These are phyloP conservation scores for Mayetiola destructor DNA, from an alignment of 2,888 invertebrate species.

Conservation along the genomic window DNA sequence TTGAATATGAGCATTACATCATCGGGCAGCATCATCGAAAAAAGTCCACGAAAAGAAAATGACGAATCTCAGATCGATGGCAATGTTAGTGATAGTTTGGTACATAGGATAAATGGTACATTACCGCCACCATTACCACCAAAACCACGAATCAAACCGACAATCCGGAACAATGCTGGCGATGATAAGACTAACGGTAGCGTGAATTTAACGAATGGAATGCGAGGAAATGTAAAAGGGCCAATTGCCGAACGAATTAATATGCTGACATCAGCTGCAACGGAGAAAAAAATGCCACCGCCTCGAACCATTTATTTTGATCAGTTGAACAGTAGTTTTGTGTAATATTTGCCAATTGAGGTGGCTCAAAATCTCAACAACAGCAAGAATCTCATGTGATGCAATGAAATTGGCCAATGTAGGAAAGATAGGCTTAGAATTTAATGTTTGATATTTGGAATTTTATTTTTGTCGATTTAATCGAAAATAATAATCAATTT, in stretches of 20 bases:
- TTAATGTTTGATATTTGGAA: neutral
- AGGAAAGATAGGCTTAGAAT: neutral
- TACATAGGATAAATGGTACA: slow-evolving; percentile 26
- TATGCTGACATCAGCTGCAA: neutral
- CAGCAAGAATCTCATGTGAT: neutral
- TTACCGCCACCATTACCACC: slow-evolving; percentile 57
- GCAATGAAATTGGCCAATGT: neutral
- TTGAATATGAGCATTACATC: too few species aligned
- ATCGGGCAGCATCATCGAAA: neutral
- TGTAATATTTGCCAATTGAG: slow-evolving; percentile 28
- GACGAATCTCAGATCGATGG: neutral
- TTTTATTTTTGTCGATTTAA: neutral
- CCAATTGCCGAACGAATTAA: slow-evolving; percentile 9
- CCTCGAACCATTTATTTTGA: slow-evolving; percentile 41
- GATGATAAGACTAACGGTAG: neutral
- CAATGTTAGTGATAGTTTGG: neutral
- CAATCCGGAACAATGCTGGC: slow-evolving; percentile 42
- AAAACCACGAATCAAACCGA: slow-evolving; percentile 55
- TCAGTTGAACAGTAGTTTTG: slow-evolving; percentile 50
- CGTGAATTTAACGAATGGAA: neutral
- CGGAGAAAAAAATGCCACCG: neutral
- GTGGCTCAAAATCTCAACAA: neutral
- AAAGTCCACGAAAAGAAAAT: neutral
- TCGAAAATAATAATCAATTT: neutral
- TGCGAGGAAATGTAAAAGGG: neutral